Evolutionary conservation across 2,888 invertebrate genomes (phyloP).

Genomic region (Eupithecia subumbrata): DNA sequence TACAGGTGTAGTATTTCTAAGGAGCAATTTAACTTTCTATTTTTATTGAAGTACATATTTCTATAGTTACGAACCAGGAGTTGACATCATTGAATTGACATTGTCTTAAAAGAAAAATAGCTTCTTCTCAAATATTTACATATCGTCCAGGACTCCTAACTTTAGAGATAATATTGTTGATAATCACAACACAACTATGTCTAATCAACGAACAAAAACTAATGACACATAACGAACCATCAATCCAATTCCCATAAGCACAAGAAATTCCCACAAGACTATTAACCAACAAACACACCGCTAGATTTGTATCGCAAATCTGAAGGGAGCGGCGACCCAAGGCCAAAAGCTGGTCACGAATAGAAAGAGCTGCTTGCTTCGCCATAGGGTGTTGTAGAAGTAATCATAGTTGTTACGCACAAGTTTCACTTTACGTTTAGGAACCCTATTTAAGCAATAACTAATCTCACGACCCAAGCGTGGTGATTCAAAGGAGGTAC

Average conservation of each 20-base stretch:
- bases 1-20: not conserved
- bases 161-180: not conserved
- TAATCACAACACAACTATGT: not conserved
- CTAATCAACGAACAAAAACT: not conserved
- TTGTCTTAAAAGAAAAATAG: not conserved
- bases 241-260: slow-evolving; percentile 9
- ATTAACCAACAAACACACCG: slow-evolving; percentile 55
- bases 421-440: slow-evolving; percentile 16
- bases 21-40: not conserved
- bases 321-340: slow-evolving; percentile 75
- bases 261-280: slow-evolving; percentile 50
- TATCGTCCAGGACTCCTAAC: not conserved
- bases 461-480: not conserved
- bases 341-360: slow-evolving; percentile 75
- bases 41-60: not conserved
- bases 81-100: not conserved
- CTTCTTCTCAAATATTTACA: not conserved
- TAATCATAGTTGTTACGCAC: slow-evolving; percentile 1
- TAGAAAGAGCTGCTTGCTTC: slow-evolving; percentile 63
- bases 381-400: slow-evolving; percentile 39
- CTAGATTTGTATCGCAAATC: slow-evolving; percentile 68
- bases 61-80: not conserved
- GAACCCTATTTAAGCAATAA: not conserved
- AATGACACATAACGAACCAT: slow-evolving; percentile 7
- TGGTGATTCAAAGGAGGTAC: too few species aligned